Conservation (phyloP, 2,888 invertebrate genomes). For the Drosophila nigricruria region DNA sequence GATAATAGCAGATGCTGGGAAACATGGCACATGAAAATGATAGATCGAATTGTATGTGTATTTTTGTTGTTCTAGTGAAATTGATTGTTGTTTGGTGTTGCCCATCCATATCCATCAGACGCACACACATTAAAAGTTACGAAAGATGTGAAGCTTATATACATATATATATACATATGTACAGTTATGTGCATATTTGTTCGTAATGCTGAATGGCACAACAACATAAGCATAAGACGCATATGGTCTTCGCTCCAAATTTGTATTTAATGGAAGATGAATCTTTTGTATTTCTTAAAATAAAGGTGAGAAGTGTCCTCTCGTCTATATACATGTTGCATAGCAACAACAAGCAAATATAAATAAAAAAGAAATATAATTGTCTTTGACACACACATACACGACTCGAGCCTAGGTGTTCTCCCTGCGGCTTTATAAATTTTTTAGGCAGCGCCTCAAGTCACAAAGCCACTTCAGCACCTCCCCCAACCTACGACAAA, state of each 20-base stretch:
- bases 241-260: background rate
- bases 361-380: background rate
- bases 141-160: conserved; percentile 17
- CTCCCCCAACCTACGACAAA: background rate
- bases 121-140: conserved; percentile 14
- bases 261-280: conserved; percentile 9
- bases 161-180: background rate
- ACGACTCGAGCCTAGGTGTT: background rate
- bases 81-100: conserved; percentile 26
- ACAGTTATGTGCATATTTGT: conserved; percentile 1
- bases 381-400: background rate
- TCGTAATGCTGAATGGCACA: background rate
- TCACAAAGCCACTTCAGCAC: background rate
- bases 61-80: conserved; percentile 24
- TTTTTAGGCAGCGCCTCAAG: background rate
- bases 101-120: conserved; percentile 50
- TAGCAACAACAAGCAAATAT: background rate
- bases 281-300: background rate
- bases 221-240: background rate
- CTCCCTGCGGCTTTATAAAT: background rate
- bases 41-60: conserved; percentile 49
- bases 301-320: background rate
- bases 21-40: conserved; percentile 35
- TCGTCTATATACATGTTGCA: background rate
- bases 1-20: conserved; percentile 10